These are phyloP conservation scores for Cydia splendana DNA, from an alignment of 1,140 invertebrate genomes.

Conservation along the genomic window DNA sequence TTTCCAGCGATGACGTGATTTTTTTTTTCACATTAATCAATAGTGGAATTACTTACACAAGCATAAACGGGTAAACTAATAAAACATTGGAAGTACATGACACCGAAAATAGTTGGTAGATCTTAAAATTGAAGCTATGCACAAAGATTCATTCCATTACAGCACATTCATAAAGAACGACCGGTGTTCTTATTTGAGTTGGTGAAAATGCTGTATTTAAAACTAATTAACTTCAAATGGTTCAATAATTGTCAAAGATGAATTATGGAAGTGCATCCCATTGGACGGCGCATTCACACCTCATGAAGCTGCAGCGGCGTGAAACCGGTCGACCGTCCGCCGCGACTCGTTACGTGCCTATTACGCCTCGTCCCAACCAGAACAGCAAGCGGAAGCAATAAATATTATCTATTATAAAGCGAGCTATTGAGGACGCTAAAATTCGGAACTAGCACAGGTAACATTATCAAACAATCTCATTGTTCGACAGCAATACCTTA, in stretches of 20 bases:
- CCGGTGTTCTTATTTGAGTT: neutral
- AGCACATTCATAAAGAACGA: neutral
- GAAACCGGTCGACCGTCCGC: slow-evolving; percentile 54
- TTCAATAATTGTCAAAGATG: slow-evolving; percentile 54
- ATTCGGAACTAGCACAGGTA: neutral
- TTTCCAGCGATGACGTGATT: too few species aligned
- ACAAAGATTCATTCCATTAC: too few species aligned
- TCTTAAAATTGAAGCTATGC: too few species aligned
- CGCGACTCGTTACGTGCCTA: slow-evolving; percentile 44
- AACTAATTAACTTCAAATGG: neutral
- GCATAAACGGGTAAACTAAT: too few species aligned
- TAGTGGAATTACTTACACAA: too few species aligned
- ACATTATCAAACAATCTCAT: neutral
- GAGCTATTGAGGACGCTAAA: neutral
- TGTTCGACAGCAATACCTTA: neutral
- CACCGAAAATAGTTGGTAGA: too few species aligned
- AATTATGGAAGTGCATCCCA: slow-evolving; percentile 50
- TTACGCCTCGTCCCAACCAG: slow-evolving; percentile 39
- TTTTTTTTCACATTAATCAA: too few species aligned
- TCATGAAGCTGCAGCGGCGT: slow-evolving; percentile 61
- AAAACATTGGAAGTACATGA: too few species aligned
- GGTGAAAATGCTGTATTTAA: neutral
- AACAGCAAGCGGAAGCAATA: slow-evolving; percentile 7
- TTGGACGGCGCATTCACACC: slow-evolving; percentile 41
- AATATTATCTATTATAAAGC: neutral